These are phyloP conservation scores for Colaptes auratus DNA, from an alignment of 2,113 vertebrate genomes.

Conservation along the genomic window DNA sequence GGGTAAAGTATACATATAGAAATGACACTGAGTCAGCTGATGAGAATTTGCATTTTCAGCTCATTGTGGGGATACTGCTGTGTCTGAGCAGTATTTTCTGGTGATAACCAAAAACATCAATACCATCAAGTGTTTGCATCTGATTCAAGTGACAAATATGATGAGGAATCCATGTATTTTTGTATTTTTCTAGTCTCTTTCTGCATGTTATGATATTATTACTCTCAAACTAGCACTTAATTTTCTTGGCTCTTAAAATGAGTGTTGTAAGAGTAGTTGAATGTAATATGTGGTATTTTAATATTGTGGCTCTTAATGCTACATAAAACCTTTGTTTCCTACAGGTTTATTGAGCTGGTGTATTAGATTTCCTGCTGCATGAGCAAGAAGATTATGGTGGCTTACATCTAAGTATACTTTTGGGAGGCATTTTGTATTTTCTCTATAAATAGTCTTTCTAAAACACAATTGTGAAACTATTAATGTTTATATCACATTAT, in stretches of 20 bases:
- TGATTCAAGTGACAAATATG: background rate
- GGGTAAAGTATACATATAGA: background rate
- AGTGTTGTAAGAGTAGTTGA: slow-evolving; percentile 77
- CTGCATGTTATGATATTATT: slow-evolving; percentile 40
- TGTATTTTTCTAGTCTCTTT: background rate
- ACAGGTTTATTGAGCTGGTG: slow-evolving; percentile 95
- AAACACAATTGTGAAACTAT: slow-evolving; percentile 82
- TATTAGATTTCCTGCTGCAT: slow-evolving; percentile 96
- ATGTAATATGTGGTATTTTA: slow-evolving; percentile 80
- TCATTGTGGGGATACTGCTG: background rate
- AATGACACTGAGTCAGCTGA: background rate
- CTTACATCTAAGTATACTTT: slow-evolving; percentile 92
- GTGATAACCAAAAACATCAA: background rate
- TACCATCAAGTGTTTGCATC: background rate
- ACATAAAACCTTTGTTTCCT: slow-evolving; percentile 88
- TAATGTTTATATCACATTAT: slow-evolving; percentile 84
- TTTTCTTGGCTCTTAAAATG: slow-evolving; percentile 78
- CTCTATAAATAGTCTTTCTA: slow-evolving; percentile 85
- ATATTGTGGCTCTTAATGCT: slow-evolving; percentile 84
- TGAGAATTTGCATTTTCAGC: background rate
- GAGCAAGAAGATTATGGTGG: slow-evolving; percentile 99
- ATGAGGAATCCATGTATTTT: background rate
- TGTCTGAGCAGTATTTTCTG: background rate
- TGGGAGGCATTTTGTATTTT: slow-evolving; percentile 90
- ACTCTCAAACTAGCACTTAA: slow-evolving; percentile 69